Conservation (phyloP, 2,888 invertebrate genomes). For the Disparrhopalites patrizii region DNA sequence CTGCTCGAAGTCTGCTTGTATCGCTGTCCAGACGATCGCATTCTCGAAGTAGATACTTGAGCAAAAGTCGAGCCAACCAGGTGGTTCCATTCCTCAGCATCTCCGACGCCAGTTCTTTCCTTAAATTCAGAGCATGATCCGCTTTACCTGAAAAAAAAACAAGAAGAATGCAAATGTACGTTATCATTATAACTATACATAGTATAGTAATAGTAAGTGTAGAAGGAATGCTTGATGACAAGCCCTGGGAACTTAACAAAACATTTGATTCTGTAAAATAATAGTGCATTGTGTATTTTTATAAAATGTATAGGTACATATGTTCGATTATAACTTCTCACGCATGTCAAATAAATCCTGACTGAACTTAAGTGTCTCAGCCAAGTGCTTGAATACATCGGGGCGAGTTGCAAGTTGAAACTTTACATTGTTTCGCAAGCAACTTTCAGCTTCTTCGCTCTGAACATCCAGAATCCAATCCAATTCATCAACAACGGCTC, state of each 20-base stretch:
- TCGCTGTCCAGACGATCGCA: not conserved
- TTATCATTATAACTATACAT: not conserved
- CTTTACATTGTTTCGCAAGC: not conserved
- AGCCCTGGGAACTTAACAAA: too few relatives aligned
- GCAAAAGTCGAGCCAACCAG: slow-evolving; percentile 34
- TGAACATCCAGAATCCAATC: slow-evolving; percentile 35
- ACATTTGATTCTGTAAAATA: not conserved
- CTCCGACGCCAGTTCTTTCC: slow-evolving; percentile 34
- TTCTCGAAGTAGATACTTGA: not conserved
- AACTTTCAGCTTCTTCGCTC: not conserved
- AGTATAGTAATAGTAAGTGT: too few relatives aligned
- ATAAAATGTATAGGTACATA: not conserved
- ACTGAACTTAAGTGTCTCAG: slow-evolving; percentile 11
- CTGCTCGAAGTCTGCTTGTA: slow-evolving; percentile 28
- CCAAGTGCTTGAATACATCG: not conserved
- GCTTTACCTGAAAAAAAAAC: slow-evolving; percentile 23
- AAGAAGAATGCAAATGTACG: not conserved
- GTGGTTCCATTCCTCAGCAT: slow-evolving; percentile 34
- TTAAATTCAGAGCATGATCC: slow-evolving; percentile 36
- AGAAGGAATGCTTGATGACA: too few relatives aligned
- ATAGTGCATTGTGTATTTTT: not conserved
- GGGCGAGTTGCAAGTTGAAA: not conserved
- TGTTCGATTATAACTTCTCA: not conserved
- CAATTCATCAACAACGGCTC: slow-evolving; percentile 36
- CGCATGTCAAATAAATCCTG: not conserved